Conservation (phyloP, 2,797 vertebrate species). For the Sparus aurata region DNA sequence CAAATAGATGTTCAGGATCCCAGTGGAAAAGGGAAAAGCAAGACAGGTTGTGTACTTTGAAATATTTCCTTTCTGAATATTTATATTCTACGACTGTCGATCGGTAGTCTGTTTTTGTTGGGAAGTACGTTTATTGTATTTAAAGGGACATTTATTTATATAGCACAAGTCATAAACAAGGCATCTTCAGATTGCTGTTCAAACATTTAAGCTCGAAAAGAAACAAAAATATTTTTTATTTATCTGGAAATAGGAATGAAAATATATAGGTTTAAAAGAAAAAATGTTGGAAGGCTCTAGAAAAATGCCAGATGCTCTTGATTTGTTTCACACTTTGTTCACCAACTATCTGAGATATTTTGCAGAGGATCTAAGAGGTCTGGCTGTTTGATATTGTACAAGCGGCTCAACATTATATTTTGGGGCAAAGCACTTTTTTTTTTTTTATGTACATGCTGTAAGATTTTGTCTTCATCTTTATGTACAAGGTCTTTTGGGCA, state of each 20-base stretch:
- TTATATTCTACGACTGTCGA: no score
- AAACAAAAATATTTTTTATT: no score
- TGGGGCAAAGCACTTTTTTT: neutral
- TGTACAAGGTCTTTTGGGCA: neutral
- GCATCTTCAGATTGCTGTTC: neutral
- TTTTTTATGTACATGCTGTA: neutral
- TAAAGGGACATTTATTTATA: neutral
- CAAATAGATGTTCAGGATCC: neutral
- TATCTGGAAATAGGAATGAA: neutral
- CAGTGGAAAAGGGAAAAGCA: neutral
- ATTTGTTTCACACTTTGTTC: neutral
- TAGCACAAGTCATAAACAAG: neutral
- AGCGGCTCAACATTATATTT: neutral
- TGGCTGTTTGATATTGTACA: neutral
- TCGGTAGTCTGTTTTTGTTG: neutral
- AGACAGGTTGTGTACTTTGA: neutral
- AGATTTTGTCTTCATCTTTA: neutral
- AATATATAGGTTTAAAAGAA: no score
- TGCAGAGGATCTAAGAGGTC: neutral
- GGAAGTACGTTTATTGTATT: neutral
- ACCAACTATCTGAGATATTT: neutral
- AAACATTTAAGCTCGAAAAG: neutral
- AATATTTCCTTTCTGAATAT: no score
- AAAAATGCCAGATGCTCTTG: no score
- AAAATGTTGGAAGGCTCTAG: no score